These are phyloP conservation scores for Eupithecia insigniata DNA, from an alignment of 2,888 invertebrate genomes.

Conservation along the genomic window DNA sequence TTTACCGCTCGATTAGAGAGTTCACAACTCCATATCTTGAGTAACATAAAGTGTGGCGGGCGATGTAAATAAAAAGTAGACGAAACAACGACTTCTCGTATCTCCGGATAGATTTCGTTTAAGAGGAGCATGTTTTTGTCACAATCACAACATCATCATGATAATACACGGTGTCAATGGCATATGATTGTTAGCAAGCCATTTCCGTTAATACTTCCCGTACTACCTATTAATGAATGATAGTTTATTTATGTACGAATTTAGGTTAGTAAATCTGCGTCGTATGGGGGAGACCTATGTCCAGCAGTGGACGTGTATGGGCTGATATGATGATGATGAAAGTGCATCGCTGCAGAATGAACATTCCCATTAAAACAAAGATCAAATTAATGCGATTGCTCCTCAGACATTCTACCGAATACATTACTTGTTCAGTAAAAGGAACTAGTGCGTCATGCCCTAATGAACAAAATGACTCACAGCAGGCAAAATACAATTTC, in stretches of 20 bases:
- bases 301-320: no score
- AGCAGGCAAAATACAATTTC: slow-evolving; percentile 42
- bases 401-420: neutral
- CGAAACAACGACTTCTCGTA: neutral
- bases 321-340: no score
- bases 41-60: slow-evolving; percentile 17
- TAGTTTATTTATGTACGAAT: no score
- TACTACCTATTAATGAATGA: neutral
- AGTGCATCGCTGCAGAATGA: neutral
- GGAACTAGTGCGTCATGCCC: slow-evolving; percentile 26
- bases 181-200: neutral
- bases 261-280: no score
- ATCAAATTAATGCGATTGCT: slow-evolving; percentile 11
- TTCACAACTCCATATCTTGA: slow-evolving; percentile 29
- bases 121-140: neutral
- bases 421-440: slow-evolving; percentile 18
- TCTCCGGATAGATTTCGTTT: neutral
- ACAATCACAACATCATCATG: neutral
- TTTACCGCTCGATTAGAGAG: slow-evolving; percentile 40
- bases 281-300: no score
- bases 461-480: slow-evolving; percentile 34
- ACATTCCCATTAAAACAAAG: neutral
- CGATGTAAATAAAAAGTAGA: slow-evolving; percentile 17
- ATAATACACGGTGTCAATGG: neutral
- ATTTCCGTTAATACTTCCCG: neutral